Percentiles rank a stretch among this genome's conserved stretches.
phyloP scores from a whole-genome alignment of 2,888 invertebrate species.

The Ecdyonurus torrentis region DNA sequence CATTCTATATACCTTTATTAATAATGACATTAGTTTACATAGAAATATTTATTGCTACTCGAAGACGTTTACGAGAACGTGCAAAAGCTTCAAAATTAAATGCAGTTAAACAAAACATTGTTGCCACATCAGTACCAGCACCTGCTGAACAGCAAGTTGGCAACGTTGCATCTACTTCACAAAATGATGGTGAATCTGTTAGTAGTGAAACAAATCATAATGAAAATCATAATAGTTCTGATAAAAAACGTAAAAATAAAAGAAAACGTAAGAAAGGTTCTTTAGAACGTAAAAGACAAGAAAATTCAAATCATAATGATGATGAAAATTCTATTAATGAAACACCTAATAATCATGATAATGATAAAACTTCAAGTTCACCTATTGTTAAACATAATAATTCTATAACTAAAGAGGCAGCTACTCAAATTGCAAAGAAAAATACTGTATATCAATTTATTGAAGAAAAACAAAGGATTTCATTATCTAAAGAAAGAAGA shows the following conservation, averaged over 20 bases:
- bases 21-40: slow-evolving; percentile 94
- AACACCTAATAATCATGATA: neutral
- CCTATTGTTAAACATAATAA: neutral
- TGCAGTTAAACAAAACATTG: slow-evolving; percentile 23
- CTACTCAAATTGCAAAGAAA: neutral
- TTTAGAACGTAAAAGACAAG: slow-evolving; percentile 17
- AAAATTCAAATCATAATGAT: neutral
- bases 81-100: slow-evolving; percentile 69
- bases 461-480: slow-evolving; percentile 78
- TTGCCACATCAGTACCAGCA: neutral
- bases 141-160: neutral
- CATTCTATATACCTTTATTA: slow-evolving; percentile 84
- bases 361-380: neutral
- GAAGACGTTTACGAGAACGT: slow-evolving; percentile 64
- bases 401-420: neutral
- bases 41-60: slow-evolving; percentile 87
- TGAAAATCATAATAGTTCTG: too few species aligned
- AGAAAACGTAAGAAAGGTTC: slow-evolving; percentile 21
- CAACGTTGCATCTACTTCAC: neutral
- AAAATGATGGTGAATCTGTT: neutral
- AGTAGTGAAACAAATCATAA: neutral
- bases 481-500: slow-evolving; percentile 80
- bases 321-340: neutral
- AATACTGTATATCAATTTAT: slow-evolving; percentile 62
- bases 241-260: neutral